Evolutionary conservation across 2,797 vertebrate species (phyloP).

Genomic region (Echeneis naucrates): DNA sequence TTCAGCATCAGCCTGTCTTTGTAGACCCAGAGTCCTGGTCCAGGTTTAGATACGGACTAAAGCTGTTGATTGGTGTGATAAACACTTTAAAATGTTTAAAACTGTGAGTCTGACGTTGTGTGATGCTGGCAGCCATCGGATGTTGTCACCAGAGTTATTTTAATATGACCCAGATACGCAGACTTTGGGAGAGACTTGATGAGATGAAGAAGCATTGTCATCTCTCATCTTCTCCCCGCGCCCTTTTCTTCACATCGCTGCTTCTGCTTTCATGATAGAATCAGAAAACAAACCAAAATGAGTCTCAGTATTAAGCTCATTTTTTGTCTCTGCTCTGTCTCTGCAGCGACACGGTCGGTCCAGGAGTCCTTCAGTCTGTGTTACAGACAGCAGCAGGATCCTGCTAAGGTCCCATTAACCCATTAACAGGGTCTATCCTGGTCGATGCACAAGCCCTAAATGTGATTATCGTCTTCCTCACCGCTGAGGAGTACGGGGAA

Average conservation of each 20-base stretch:
- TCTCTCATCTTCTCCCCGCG: neutral
- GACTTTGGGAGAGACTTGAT: conserved; percentile 2
- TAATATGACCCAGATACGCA: conserved; percentile 59
- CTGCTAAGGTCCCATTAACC: conserved; percentile 20
- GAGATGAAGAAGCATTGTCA: neutral
- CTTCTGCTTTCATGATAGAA: neutral
- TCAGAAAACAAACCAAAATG: neutral
- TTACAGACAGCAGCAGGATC: conserved; percentile 45
- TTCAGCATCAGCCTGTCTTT: no score
- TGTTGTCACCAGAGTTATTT: conserved; percentile 47
- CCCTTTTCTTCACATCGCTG: no score
- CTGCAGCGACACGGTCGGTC: conserved; percentile 4
- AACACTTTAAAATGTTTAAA: no score
- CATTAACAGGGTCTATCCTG: conserved; percentile 42
- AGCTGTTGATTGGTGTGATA: no score
- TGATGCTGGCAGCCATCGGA: conserved; percentile 18
- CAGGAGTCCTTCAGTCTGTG: conserved; percentile 7
- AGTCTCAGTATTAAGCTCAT: no score
- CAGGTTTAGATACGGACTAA: no score
- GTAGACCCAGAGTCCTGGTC: no score
- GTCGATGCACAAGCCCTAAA: conserved; percentile 24
- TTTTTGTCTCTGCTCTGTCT: neutral
- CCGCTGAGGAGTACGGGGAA: neutral
- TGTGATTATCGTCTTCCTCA: conserved; percentile 21
- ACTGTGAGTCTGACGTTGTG: conserved; percentile 1